Conservation (phyloP, 2,888 invertebrate species). For the Aricia artaxerxes region DNA sequence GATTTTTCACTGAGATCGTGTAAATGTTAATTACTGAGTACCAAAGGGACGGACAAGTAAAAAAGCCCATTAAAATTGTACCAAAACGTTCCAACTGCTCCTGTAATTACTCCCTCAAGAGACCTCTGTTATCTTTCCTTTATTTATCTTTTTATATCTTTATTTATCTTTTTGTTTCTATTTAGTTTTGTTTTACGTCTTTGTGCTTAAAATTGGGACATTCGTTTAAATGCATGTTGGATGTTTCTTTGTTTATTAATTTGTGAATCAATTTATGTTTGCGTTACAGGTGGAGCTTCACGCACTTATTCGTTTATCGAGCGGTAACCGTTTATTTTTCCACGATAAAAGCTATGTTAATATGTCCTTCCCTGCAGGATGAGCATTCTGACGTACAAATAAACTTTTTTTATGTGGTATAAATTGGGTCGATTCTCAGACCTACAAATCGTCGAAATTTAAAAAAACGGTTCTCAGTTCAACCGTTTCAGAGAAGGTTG, state of each 20-base stretch:
- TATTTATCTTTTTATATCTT: conserved; percentile 32
- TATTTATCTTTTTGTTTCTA: conserved; percentile 30
- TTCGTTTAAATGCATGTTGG: background rate
- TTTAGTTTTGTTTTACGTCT: conserved; percentile 22
- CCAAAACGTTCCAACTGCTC: conserved; percentile 30
- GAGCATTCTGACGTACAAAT: background rate
- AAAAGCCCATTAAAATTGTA: conserved; percentile 32
- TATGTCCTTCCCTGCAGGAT: too few relatives aligned
- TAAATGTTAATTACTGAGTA: conserved; percentile 12
- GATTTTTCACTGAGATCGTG: background rate
- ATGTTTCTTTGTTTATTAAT: background rate
- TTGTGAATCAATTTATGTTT: background rate
- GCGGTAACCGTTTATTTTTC: too few relatives aligned
- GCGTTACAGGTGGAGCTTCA: background rate
- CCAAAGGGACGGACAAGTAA: background rate
- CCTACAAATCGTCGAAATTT: background rate
- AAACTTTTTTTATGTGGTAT: background rate
- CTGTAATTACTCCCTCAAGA: conserved; percentile 33
- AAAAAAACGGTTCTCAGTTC: too few relatives aligned
- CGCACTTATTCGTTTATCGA: background rate
- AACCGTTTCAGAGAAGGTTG: too few relatives aligned
- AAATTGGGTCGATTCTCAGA: background rate
- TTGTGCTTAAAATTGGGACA: conserved; percentile 17
- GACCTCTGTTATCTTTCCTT: conserved; percentile 32
- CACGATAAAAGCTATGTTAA: too few relatives aligned